Base-by-base conservation (phyloP, 2,797 vertebrate species). In the Karalla daura region DNA sequence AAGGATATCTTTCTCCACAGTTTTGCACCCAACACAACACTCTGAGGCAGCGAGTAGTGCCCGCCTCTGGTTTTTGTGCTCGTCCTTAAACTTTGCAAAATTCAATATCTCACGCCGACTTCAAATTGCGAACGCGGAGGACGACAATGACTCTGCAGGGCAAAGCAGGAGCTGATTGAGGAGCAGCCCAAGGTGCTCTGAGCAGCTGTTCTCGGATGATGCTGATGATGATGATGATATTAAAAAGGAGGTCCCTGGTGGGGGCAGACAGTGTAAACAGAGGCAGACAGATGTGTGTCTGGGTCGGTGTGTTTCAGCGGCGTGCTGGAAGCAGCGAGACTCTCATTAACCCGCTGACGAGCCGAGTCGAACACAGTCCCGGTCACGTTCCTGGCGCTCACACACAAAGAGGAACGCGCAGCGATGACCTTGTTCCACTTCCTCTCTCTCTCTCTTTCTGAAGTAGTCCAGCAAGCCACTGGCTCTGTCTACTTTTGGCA, bases 351-450 rank as follows among this genome's bases (percentile, higher is more conserved):
- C n/a, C 14, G 2, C 13, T 23, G 13, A 27, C 35, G 51, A 44
- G 7, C 51, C 17, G 18, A 44, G 35, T 2, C 9, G 17, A 64
- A 40, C 40, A 43, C 37, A 40, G 2, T 7, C 28, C 50, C 12
- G 54, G n/a, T n/a, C 33, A 24, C 23, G 24, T 30, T n/a, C n/a
- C n/a, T n/a, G n/a, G n/a, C n/a, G n/a, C n/a, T n/a, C n/a, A 33
- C 21, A 44, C 28, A 47, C 14, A 39, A 13, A 28, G 8, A 44
- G 14, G 10, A 10, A 15, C 10, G 24, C 17, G 33, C 52, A 58
- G 50, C 32, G 39, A 58, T 33, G 47, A 53, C 32, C 44, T 23
- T 35, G 37, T 30, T 66, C n/a, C 9, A 27, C 1, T 66, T 66
- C 21, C 17, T 63, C 40, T 27, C 21, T 60, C 14, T 2, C 49